These are phyloP conservation scores for Alligator mississippiensis DNA, from an alignment of 2,113 vertebrate genomes.

Conservation along the genomic window DNA sequence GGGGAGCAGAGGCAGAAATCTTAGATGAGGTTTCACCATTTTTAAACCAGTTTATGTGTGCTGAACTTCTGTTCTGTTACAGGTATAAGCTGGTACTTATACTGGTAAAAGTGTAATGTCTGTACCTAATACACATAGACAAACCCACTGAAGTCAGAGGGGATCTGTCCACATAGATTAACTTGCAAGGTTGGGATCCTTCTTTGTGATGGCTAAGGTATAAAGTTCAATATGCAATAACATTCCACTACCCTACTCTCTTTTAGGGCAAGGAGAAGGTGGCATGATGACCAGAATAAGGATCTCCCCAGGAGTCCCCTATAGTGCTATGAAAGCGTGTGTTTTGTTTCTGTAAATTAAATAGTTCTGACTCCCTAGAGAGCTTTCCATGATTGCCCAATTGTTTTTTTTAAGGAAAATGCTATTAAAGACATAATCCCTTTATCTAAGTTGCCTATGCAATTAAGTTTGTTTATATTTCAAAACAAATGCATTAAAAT, in stretches of 20 bases:
- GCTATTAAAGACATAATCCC: accelerated
- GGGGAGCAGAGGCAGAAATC: no score
- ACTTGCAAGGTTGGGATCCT: not conserved
- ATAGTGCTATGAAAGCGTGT: no score
- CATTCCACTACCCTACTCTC: not conserved
- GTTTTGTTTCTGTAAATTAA: no score
- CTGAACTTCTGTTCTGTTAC: no score
- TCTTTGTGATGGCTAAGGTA: not conserved
- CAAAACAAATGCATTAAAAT: conserved; percentile 1
- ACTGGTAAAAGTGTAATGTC: no score
- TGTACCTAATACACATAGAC: not conserved
- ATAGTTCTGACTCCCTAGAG: no score
- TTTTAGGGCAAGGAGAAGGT: not conserved
- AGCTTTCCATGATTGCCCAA: no score
- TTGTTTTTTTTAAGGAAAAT: accelerated
- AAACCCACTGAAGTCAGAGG: not conserved
- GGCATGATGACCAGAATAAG: not conserved
- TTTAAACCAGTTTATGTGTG: no score
- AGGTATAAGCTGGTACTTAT: no score
- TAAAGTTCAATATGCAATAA: not conserved
- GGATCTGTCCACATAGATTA: not conserved
- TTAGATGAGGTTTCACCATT: no score
- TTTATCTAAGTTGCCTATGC: not conserved
- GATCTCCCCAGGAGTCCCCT: no score
- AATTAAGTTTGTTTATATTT: conserved; percentile 20